These are phyloP conservation scores for Pollenia labialis DNA, from an alignment of 2,888 invertebrate genomes.

Conservation along the genomic window DNA sequence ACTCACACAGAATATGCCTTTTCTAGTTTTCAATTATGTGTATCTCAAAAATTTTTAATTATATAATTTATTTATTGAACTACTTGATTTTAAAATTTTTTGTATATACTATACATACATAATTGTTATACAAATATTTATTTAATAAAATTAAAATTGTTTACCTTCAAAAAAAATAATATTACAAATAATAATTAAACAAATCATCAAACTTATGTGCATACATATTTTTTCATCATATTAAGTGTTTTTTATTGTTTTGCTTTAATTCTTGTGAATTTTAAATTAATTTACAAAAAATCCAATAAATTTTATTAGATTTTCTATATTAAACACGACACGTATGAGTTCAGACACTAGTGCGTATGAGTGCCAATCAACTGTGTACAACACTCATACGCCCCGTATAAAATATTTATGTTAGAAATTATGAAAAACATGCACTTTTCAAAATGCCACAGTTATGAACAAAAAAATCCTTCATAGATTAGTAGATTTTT, in stretches of 20 bases:
- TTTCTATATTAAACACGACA: conserved; percentile 13
- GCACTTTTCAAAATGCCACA: neutral
- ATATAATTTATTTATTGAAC: too few relatives aligned
- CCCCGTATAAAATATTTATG: conserved; percentile 36
- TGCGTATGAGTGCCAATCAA: conserved; percentile 56
- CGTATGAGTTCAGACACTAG: conserved; percentile 5
- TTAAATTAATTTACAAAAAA: conserved; percentile 39
- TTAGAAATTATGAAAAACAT: too few relatives aligned
- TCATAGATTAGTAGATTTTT: too few relatives aligned
- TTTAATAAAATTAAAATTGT: too few relatives aligned
- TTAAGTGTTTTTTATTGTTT: conserved; percentile 48
- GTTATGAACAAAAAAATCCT: too few relatives aligned
- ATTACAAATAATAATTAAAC: neutral
- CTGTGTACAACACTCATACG: conserved; percentile 44
- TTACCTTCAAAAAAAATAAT: neutral
- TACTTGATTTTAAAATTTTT: too few relatives aligned
- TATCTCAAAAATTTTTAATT: too few relatives aligned
- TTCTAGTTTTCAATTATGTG: too few relatives aligned
- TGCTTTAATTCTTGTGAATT: conserved; percentile 12
- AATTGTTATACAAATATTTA: too few relatives aligned
- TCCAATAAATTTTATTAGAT: conserved; percentile 18
- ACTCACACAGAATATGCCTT: too few relatives aligned
- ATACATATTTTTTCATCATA: neutral
- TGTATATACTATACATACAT: too few relatives aligned
- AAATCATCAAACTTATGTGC: neutral